Percentiles rank a stretch among this genome's conserved stretches.
Conservation (phyloP, 2,113 vertebrate genomes). For the Takifugu flavidus region DNA sequence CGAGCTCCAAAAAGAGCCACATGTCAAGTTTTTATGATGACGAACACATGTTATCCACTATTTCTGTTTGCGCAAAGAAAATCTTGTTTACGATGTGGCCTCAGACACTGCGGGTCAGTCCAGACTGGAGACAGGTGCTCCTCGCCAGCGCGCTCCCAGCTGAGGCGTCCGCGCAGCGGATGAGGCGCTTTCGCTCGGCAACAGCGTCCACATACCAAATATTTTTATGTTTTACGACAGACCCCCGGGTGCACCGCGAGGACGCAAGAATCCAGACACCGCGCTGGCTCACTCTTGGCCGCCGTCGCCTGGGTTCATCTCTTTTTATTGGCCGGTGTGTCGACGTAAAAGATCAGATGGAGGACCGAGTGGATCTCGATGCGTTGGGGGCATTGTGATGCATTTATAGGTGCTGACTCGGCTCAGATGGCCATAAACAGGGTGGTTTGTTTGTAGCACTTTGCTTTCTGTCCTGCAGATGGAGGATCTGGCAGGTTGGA, state of each 20-base stretch:
- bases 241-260: conserved; percentile 43
- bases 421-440: conserved; percentile 16
- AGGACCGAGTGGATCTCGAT: too few relatives aligned
- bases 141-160: conserved; percentile 30
- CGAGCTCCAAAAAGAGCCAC: conserved; percentile 9
- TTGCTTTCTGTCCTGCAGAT: conserved; percentile 14
- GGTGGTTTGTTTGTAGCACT: conserved; percentile 3
- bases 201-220: conserved; percentile 45
- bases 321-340: conserved; percentile 6
- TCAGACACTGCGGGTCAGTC: conserved; percentile 18
- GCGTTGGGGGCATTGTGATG: background rate
- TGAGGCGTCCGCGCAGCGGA: conserved; percentile 21
- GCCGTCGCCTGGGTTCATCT: conserved; percentile 8
- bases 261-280: conserved; percentile 38
- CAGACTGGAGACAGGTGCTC: conserved; percentile 53
- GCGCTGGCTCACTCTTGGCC: conserved; percentile 40
- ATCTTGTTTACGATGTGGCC: conserved; percentile 42
- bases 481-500: conserved; percentile 21
- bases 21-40: conserved; percentile 30
- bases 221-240: conserved; percentile 39
- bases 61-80: conserved; percentile 26
- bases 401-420: background rate
- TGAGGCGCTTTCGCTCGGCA: conserved; percentile 33
- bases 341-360: too few relatives aligned
- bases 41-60: conserved; percentile 48